Base-by-base conservation (phyloP, 1,140 invertebrate genomes). In the Nilaparvata lugens region DNA sequence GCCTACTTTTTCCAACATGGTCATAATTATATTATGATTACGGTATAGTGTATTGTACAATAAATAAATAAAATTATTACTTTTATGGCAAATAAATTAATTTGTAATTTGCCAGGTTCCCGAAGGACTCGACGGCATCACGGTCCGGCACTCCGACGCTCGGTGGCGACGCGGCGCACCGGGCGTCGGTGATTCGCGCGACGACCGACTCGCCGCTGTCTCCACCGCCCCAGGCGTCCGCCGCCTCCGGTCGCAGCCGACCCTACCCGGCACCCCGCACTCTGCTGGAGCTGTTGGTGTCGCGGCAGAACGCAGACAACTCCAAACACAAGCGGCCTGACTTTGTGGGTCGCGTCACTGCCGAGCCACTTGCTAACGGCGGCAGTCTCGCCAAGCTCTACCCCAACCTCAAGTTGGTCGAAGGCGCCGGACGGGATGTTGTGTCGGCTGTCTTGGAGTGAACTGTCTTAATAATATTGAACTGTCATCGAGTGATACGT, bases 181-280 rank as follows among this genome's bases (percentile, higher is more conserved):
- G 86, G 43, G 83, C 80, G 0, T 84, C 79, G 45, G 86, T 89
- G 0, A 88, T 90, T 56, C 75, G 86, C 53, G 86, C 88, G 1
- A 88, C 86, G 1, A 88, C 88, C 0, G 89, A 93, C 69, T 89
- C 89, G 0, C 88, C 89, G 0, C 84, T 91, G 74, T 89, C 86
- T 1, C 85, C 89, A 74, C 70, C 66, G 75, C 66, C 68, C 71
- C 70, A 70, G 71, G 60, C 67, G 63, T 62, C 67, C 23, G 13
- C 2, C 31, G 7, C 9, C 9, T 1, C 7, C 31, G 13, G 7
- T 11, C 56, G 58, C 31, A 14, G 53, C 28, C 58, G 28, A 42
- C 58, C 19, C 55, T 64, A 58, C 18, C 60, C 51, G 62, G 61
- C 45, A 48, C 65, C 21, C 13, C 45, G 45, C 62, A 83, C 80